Percentiles rank a stretch among this genome's conserved stretches.
phyloP scores from a whole-genome alignment of 2,888 invertebrate species.

The Laspeyria flexula region DNA sequence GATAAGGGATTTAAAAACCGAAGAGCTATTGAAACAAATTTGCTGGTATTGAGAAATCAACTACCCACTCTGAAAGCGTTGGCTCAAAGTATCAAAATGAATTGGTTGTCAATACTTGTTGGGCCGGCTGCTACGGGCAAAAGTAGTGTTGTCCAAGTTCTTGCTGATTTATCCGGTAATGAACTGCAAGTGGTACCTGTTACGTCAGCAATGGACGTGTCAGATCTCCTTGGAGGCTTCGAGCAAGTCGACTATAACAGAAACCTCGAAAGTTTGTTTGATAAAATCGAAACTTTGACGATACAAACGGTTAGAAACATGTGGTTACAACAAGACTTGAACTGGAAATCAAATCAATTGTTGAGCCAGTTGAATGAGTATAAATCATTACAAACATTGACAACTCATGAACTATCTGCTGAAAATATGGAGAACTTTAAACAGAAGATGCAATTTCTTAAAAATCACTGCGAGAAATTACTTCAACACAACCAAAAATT shows the following conservation, averaged over 20 bases:
- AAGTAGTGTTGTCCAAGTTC: constrained; percentile 90
- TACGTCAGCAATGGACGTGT: constrained; percentile 97
- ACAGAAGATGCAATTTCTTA: constrained; percentile 63
- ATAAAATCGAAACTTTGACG: constrained; percentile 84
- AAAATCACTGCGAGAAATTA: constrained; percentile 60
- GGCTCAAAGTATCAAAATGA: constrained; percentile 94
- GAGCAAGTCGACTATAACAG: constrained; percentile 95
- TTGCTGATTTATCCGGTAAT: constrained; percentile 91
- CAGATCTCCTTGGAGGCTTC: constrained; percentile 98
- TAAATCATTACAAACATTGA: constrained; percentile 51
- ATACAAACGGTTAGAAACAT: constrained; percentile 78
- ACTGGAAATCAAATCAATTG: constrained; percentile 61
- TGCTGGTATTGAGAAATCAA: constrained; percentile 86
- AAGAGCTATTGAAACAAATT: constrained; percentile 66
- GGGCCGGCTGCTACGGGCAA: constrained; percentile 93
- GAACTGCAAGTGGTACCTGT: constrained; percentile 92
- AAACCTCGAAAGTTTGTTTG: constrained; percentile 90
- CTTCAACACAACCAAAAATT: constrained; percentile 42
- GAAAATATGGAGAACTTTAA: constrained; percentile 61
- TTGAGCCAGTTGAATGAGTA: constrained; percentile 65
- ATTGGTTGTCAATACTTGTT: constrained; percentile 96
- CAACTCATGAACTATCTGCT: constrained; percentile 42
- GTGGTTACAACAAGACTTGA: constrained; percentile 61
- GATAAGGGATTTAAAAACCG: constrained; percentile 70
- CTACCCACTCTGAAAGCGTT: constrained; percentile 90